These are phyloP conservation scores for Chrysodeixis includens DNA, from an alignment of 2,888 invertebrate species.

Conservation along the genomic window DNA sequence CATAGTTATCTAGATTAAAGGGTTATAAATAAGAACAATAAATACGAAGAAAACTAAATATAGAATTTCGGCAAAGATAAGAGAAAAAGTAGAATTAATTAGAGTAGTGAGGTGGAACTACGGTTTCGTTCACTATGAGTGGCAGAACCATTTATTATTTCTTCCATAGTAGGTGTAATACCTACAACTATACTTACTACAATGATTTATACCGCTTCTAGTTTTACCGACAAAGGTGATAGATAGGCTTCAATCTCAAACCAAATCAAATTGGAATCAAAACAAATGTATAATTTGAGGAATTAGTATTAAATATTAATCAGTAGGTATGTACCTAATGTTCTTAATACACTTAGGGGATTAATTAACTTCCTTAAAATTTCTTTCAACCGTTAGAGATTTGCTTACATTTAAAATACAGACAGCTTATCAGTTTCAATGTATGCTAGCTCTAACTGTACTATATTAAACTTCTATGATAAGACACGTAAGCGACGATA, in stretches of 20 bases:
- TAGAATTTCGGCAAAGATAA: constrained; percentile 33
- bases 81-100: constrained; percentile 38
- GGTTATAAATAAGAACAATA: neutral
- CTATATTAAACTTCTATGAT: neutral
- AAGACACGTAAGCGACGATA: neutral
- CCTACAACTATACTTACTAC: neutral
- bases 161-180: constrained; percentile 9
- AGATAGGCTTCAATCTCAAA: no score
- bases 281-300: no score
- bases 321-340: neutral
- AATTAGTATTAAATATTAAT: neutral
- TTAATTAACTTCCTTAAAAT: no score
- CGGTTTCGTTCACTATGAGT: constrained; percentile 25
- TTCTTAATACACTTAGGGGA: no score
- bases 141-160: constrained; percentile 32
- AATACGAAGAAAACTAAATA: neutral
- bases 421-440: neutral
- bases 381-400: no score
- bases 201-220: neutral
- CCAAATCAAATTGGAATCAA: no score
- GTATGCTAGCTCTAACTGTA: neutral
- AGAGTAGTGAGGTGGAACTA: constrained; percentile 32
- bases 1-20: neutral
- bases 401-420: neutral
- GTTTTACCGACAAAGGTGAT: neutral